A percentile compares a stretch with the other conserved stretches of the same genome.
These are phyloP conservation scores for Strix uralensis DNA, from an alignment of 2,113 vertebrate genomes.

Conservation along the genomic window DNA sequence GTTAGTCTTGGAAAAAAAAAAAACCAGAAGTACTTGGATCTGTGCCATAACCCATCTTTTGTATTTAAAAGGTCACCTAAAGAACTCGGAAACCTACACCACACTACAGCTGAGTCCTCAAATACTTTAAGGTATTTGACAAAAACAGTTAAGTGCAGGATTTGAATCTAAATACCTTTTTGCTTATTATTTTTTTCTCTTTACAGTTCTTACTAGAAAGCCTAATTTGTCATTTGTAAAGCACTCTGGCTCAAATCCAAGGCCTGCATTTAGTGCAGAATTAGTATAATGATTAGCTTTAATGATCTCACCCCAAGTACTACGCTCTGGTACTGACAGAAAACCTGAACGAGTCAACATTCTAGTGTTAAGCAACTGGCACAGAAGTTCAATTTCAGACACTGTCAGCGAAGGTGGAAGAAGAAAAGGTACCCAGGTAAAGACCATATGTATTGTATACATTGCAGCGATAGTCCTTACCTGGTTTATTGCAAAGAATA, in stretches of 20 bases:
- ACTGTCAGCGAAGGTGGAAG: not conserved
- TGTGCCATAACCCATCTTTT: not conserved
- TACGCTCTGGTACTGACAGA: not conserved
- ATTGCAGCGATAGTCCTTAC: slow-evolving; percentile 55
- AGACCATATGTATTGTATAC: not conserved
- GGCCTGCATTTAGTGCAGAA: not conserved
- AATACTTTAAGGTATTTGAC: not conserved
- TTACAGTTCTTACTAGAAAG: not conserved
- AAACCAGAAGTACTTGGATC: not conserved
- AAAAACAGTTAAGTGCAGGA: not conserved
- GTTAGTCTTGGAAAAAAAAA: not conserved
- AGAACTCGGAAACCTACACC: not conserved
- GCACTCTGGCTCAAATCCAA: not conserved
- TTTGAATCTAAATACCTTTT: not conserved
- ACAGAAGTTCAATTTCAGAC: not conserved
- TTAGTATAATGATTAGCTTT: not conserved
- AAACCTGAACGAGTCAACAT: not conserved
- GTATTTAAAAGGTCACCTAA: not conserved
- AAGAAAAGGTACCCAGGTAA: not conserved
- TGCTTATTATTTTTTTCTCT: not conserved
- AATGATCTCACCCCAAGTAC: not conserved
- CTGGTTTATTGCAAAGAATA: slow-evolving; percentile 82
- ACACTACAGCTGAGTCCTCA: not conserved
- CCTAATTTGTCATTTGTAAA: not conserved
- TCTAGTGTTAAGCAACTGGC: not conserved